Base-by-base conservation (phyloP, 2,888 invertebrate genomes). In the Heliconius aoede region DNA sequence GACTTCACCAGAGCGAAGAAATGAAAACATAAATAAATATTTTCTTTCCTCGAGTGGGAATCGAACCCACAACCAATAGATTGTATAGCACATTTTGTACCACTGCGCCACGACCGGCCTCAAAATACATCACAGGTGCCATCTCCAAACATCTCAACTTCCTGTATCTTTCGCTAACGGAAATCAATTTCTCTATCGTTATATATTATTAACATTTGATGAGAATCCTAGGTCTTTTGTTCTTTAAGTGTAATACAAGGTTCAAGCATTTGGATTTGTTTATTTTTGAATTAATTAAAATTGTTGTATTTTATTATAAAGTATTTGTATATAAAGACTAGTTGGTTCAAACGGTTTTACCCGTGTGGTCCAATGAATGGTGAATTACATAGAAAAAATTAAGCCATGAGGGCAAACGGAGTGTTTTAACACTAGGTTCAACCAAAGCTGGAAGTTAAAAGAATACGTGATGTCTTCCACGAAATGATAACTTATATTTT, bases 181-280 rank as follows among this genome's bases (percentile, higher is more conserved):
- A 76, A 76, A 73, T 78, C 76, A 76, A 78, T 78, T 78, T 74
- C 28, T 51, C 73, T 64, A 72, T 72, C 69, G 73, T 73, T 68
- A 69, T 62, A 74, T 77, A 65, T 65, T 65, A 74, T 78, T 78
- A 77, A 79, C 77, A 79, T 77, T 79, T 62, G 55, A 79, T 72
- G 36, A 55, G 28, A 40, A 36, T 21, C n/a, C 40, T 36, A 40
- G 26, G 72, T 72, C 61, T 60, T 72, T 72, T 72, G 60, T 61
- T 32, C 21, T 26, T 61, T 21, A 61, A 61, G n/a, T 69, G 55
- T 32, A 40, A 36, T 72, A 36, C 60, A 61, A 18, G n/a, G 26
- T 24, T 40, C 26, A 15, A 26, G 15, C 18, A 40, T 26, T 18
- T 21, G 40, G 36, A 21, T 60, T 60, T 26, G 21, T 36, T 21